Percentiles rank a stretch among this genome's conserved stretches.
These are phyloP conservation scores for Zaprionus bogoriensis DNA, from an alignment of 2,888 invertebrate species.

Conservation along the genomic window DNA sequence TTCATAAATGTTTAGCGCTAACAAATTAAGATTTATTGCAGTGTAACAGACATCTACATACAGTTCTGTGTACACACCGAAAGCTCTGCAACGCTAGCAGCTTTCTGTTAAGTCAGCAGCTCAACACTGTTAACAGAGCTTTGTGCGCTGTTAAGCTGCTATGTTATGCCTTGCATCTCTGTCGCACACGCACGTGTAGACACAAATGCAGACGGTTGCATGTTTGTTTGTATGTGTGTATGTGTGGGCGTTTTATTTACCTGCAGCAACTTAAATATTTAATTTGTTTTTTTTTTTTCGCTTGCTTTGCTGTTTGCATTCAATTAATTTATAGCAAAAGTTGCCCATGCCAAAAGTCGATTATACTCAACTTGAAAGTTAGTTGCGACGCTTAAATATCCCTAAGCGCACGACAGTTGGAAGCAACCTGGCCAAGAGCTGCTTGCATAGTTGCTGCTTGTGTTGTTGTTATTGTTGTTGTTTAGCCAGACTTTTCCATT, in stretches of 20 bases:
- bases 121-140: neutral
- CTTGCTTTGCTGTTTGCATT: neutral
- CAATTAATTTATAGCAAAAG: neutral
- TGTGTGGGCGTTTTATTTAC: neutral
- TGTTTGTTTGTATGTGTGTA: neutral
- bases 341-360: neutral
- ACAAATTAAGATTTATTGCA: too few relatives aligned
- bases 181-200: neutral
- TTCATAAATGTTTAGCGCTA: neutral
- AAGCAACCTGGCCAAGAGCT: neutral
- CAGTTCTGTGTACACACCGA: neutral
- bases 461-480: constrained; percentile 2
- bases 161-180: neutral
- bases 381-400: neutral
- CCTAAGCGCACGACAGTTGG: neutral
- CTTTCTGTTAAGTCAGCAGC: neutral
- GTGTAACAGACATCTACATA: neutral
- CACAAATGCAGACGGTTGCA: neutral
- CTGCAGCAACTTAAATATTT: neutral
- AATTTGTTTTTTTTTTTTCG: neutral
- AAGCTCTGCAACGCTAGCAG: neutral
- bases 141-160: neutral
- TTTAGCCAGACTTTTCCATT: constrained; percentile 62
- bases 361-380: neutral
- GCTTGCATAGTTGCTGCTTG: neutral